phyloP scores from a whole-genome alignment of 2,113 vertebrate genomes.

The Microtus ochrogaster region DNA sequence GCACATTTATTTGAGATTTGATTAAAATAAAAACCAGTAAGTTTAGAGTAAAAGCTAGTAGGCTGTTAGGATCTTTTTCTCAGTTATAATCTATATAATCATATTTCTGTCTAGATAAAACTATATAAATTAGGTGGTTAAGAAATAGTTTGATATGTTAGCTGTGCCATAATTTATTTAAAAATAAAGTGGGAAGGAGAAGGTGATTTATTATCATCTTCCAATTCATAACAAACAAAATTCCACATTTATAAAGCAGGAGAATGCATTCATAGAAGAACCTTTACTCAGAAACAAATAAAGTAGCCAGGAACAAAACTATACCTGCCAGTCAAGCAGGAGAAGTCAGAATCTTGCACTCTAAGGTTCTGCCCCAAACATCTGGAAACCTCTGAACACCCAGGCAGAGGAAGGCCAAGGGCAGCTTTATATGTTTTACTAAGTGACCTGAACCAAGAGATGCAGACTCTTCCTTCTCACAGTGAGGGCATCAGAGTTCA shows the following conservation, averaged over 20 bases:
- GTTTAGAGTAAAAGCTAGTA: neutral
- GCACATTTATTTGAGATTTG: neutral
- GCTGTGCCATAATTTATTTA: conserved; percentile 12
- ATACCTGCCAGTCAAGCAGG: neutral
- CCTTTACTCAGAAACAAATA: conserved; percentile 26
- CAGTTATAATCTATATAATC: neutral
- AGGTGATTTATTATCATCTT: neutral
- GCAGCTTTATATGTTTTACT: neutral
- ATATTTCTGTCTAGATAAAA: neutral
- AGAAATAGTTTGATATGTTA: conserved; percentile 28
- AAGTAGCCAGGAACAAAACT: conserved; percentile 32
- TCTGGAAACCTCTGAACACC: neutral
- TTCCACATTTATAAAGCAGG: neutral
- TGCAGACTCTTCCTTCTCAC: neutral
- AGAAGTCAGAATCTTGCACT: neutral
- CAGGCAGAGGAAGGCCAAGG: neutral
- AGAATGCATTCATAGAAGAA: conserved; percentile 24
- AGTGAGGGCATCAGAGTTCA: neutral
- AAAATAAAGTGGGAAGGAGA: conserved; percentile 38
- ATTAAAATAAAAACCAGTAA: neutral
- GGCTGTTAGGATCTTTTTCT: neutral
- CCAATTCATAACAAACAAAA: neutral
- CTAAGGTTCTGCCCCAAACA: neutral
- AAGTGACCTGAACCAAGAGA: neutral
- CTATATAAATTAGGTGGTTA: neutral